Conservation (phyloP, 2,113 vertebrate species). For the Dascyllus trimaculatus region DNA sequence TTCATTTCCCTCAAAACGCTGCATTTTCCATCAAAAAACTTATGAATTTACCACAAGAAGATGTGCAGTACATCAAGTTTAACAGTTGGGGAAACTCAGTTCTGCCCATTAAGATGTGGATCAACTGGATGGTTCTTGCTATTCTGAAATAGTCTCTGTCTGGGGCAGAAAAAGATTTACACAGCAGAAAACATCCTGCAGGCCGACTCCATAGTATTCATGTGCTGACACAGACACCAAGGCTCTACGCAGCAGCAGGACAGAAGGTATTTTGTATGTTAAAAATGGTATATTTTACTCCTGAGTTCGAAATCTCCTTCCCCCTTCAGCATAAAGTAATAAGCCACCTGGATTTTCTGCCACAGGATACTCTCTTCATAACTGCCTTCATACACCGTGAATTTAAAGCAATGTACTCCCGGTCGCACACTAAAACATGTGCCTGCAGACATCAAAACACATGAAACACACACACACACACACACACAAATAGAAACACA, state of each 20-base stretch:
- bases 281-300: constrained; percentile 33
- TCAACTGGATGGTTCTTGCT: neutral
- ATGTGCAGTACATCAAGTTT: neutral
- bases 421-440: constrained; percentile 29
- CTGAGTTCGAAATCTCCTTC: constrained; percentile 35
- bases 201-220: neutral
- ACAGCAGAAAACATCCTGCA: neutral
- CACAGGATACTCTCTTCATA: constrained; percentile 44
- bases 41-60: neutral
- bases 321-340: constrained; percentile 57
- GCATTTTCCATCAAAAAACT: neutral
- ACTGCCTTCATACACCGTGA: constrained; percentile 29
- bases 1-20: neutral
- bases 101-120: neutral
- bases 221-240: neutral
- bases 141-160: neutral
- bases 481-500: constrained; percentile 6
- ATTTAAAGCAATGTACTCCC: constrained; percentile 36
- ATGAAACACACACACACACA: constrained; percentile 27
- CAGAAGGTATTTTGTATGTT: constrained; percentile 24
- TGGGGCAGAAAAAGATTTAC: constrained; percentile 14
- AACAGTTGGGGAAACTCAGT: neutral
- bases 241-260: constrained; percentile 20
- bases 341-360: constrained; percentile 53
- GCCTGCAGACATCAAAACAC: constrained; percentile 57